Base-by-base conservation (phyloP, 1,140 invertebrate species). In the Tribolium madens region DNA sequence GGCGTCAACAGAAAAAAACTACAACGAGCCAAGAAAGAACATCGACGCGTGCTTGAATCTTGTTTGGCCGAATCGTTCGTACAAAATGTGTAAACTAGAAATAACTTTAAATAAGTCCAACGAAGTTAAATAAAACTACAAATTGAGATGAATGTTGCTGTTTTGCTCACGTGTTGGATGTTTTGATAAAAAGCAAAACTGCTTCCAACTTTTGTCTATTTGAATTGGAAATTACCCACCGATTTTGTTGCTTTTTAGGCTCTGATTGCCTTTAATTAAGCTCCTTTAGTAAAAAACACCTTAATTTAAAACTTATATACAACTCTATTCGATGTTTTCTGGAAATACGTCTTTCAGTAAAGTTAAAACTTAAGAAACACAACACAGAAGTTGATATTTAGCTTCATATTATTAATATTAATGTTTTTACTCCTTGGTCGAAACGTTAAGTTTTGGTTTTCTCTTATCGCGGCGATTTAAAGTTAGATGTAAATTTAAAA, bases 151-250 rank as follows among this genome's bases (percentile, higher is more conserved):
- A 4, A 26, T 26, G 21, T 26, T 50, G 17, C 7, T 21, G 52
- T n/a, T 5, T 57, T 18, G 52, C 14, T 57, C 7, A 12, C 48
- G 15, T 50, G 15, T 57, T 57, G 52, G 3, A 26, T 57, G 52
- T 57, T 57, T 57, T 57, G 52, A 2, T 26, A 17, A 57, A 57
- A 57, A 57, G 52, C 18, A 10, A 26, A 57, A 57, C 21, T 26
- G 52, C 52, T 57, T 17, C 52, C 52, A 57, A 57, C 52, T 57
- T 57, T 57, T 57, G 52, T 26, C 52, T 57, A 57, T 57, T 57
- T 57, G 52, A 57, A 57, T 57, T 57, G 52, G 52, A 57, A 57
- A 57, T 57, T 18, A 57, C 17, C 10, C 17, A 18, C 52, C 18
- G 52, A 57, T 14, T 57, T 57, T 57, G 10, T 57, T 57, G 52